phyloP scores from a whole-genome alignment of 2,888 invertebrate species.

The Amphimallon solstitiale region DNA sequence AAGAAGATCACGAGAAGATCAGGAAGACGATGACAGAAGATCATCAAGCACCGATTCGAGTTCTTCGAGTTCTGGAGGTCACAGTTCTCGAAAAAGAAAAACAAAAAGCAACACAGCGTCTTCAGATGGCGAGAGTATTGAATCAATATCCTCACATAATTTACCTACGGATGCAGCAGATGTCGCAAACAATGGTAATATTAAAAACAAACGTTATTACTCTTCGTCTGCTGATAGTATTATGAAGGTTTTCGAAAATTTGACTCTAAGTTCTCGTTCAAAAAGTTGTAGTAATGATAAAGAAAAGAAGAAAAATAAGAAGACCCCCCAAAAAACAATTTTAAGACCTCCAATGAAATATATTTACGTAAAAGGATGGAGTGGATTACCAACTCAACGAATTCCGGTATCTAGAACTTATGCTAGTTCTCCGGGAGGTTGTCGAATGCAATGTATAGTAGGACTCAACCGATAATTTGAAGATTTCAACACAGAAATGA shows the following conservation, averaged over 20 bases:
- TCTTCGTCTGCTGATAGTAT: constrained; percentile 71
- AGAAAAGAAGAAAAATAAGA: constrained; percentile 62
- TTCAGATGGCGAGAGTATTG: constrained; percentile 55
- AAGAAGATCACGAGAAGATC: constrained; percentile 65
- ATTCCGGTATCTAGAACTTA: constrained; percentile 67
- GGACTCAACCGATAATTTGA: constrained; percentile 55
- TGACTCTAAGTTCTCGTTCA: constrained; percentile 70
- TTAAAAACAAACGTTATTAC: constrained; percentile 58
- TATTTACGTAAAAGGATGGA: constrained; percentile 82
- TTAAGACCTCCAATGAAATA: constrained; percentile 81
- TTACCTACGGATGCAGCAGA: constrained; percentile 69
- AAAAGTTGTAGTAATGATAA: constrained; percentile 66
- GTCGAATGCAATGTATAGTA: constrained; percentile 57
- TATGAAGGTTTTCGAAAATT: constrained; percentile 76
- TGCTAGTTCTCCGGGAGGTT: constrained; percentile 55
- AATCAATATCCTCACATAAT: constrained; percentile 60
- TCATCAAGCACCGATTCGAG: constrained; percentile 64
- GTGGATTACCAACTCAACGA: constrained; percentile 83
- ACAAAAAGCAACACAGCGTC: constrained; percentile 41
- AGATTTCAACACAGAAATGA: neutral
- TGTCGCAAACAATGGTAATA: constrained; percentile 73
- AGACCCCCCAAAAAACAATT: constrained; percentile 77
- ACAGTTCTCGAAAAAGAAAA: constrained; percentile 51
- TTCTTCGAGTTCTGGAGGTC: constrained; percentile 58
- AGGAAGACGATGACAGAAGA: constrained; percentile 63